Evolutionary conservation across 2,797 vertebrate genomes (phyloP), one percentile per base, ranked within the genome.

Genomic region (Trachops cirrhosus): DNA sequence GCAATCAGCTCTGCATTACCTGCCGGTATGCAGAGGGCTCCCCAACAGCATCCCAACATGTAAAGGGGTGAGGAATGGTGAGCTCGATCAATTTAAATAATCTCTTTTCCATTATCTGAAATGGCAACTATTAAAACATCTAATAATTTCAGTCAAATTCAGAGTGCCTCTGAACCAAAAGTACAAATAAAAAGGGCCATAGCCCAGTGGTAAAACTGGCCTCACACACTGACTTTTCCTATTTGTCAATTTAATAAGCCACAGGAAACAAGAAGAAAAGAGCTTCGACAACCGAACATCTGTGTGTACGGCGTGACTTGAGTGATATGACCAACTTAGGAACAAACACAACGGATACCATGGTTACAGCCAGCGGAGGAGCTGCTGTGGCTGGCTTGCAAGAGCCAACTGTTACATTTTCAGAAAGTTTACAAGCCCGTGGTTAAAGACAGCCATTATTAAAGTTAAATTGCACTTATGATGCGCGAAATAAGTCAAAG

Each of bases 211-310:
- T 68, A 71, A 80, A 78, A 29, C 12, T 29, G 59, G 77, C 32
- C 39, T 41, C 46, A 22, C 11, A 21, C 41, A 62, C 85, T 73
- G 18, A 73, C 44, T 86, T 86, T 86, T 50, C 86, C 48, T 32
- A 75, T 37, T 46, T 19, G 57, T 93, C 94, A 59, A 94, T 39
- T 26, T 71, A 9, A 59, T 75, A 88, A 91, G 46, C 73, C 95
- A 93, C 59, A 86, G 86, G 86, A 92, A 97, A 64, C n/a, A 39
- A 67, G 70, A 74, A 68, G 34, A 52, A 34, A 48, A 26, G 78
- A 80, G 34, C 19, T n/a, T 24, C 44, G 64, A 90, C 57, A 84
- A 71, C 32, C 78, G 74, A 75, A 87, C 39, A 88, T 85, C 89
- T 80, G 54, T 18, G 48, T 5, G 10, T 15, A n/a, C 57, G 80